phyloP scores from a whole-genome alignment of 2,113 vertebrate genomes.

The Chloropsis cyanopogon region DNA sequence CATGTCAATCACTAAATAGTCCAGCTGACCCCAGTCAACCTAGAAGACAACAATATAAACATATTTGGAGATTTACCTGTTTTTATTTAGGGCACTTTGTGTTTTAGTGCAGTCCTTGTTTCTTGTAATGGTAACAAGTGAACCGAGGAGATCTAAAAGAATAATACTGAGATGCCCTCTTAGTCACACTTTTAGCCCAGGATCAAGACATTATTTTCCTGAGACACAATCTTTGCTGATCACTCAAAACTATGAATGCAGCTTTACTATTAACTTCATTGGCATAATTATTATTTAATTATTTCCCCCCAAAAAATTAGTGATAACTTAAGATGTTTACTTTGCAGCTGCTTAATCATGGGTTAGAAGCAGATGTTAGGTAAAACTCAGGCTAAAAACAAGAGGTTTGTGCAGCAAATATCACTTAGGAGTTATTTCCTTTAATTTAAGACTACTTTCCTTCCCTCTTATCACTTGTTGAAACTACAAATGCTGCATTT shows the following conservation, averaged over 20 bases:
- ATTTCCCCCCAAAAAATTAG: fast-evolving
- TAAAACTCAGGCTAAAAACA: not conserved
- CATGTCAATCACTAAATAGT: constrained; percentile 97
- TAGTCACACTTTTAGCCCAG: not conserved
- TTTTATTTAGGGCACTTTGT: not conserved
- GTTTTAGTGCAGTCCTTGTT: not conserved
- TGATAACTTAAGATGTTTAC: not conserved
- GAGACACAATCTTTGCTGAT: not conserved
- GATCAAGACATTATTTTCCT: not conserved
- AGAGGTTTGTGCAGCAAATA: not conserved
- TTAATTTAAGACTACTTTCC: not conserved
- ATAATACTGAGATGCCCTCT: not conserved
- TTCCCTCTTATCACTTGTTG: not conserved
- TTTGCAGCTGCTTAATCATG: not conserved
- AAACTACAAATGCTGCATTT: not conserved
- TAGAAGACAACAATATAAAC: constrained; percentile 59
- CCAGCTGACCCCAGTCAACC: constrained; percentile 94
- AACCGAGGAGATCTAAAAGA: not conserved
- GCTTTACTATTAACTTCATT: not conserved
- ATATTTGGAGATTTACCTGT: not conserved
- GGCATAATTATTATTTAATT: not conserved
- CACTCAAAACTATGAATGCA: not conserved
- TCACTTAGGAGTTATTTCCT: not conserved
- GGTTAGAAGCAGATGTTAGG: not conserved
- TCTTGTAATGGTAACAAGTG: not conserved